These are phyloP conservation scores for Morpho achilles DNA, from an alignment of 2,888 invertebrate genomes.

Conservation along the genomic window DNA sequence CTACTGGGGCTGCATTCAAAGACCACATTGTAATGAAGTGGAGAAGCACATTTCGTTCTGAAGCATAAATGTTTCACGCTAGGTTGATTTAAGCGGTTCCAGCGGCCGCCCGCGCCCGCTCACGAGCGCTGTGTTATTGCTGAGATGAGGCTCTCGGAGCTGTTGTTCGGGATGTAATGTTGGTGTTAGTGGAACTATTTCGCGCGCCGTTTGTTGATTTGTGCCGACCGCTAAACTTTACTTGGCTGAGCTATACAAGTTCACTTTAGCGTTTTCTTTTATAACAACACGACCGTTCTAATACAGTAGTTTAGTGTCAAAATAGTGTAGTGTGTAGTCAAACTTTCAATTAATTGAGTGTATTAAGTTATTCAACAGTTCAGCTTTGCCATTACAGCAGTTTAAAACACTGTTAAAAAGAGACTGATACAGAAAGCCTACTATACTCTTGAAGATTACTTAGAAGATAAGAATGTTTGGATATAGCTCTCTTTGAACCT, in stretches of 20 bases:
- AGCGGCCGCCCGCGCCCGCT: conserved; percentile 5
- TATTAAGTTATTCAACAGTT: too few relatives aligned
- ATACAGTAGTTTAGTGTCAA: too few relatives aligned
- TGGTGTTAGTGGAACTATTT: conserved; percentile 3
- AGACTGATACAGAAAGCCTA: too few relatives aligned
- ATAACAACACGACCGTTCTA: background rate
- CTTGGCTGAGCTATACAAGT: conserved; percentile 6
- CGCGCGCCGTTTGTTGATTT: conserved; percentile 11
- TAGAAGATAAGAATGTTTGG: too few relatives aligned
- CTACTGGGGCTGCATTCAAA: background rate
- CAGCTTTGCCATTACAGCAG: too few relatives aligned
- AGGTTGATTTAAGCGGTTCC: conserved; percentile 30
- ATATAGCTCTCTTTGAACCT: too few relatives aligned
- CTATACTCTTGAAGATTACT: too few relatives aligned
- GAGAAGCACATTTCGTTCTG: conserved; percentile 9
- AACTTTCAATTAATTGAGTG: too few relatives aligned
- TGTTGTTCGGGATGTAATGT: conserved; percentile 7
- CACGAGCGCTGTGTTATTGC: conserved; percentile 1
- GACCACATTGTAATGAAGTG: conserved; percentile 1
- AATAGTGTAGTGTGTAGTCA: too few relatives aligned
- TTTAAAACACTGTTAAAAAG: too few relatives aligned
- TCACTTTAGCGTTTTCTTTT: background rate
- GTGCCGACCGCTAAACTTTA: conserved; percentile 12
- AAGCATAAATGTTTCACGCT: conserved; percentile 29
- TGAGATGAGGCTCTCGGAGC: conserved; percentile 12